Evolutionary conservation across 2,113 vertebrate species (phyloP), one percentile per base, ranked within the genome.

Genomic region (Hypomesus transpacificus): DNA sequence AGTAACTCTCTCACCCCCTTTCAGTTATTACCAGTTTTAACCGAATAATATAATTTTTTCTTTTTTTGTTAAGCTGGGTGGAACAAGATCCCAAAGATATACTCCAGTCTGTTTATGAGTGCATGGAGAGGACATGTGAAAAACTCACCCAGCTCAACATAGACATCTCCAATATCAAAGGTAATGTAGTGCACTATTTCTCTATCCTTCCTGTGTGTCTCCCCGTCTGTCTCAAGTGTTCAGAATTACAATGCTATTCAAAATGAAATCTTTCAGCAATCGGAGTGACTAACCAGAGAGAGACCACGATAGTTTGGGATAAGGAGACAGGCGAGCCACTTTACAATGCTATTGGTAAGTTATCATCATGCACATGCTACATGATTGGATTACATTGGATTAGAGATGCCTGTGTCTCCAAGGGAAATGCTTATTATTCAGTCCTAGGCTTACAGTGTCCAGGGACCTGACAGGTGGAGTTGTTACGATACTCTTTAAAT

Each of bases 301-400:
- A 99, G 90, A 99, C 97, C 66, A 99, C 97, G 0, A 89, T 99
- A 2, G 93, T 99, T 53, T 99, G 97, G 97, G 96, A 99, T 91
- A 98, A 95, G 85, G 89, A 91, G 72, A 98, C 96, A 0, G 97
- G 97, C 81, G 94, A 96, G 76, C 96, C 97, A 17, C 94, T 99
- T 75, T 97, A 98, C 86, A 96, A 98, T 81, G 97, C 97, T 22
- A 92, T 99, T 71, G 95, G 97, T 98, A 92, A 92, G 7, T 4
- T 51, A 66, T 8, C 6, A 63, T 28, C 31, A 31, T 63, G 5
- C 28, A 6, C 16, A 46, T 46, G 39, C 39, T 46, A 46, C 39
- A 2, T 1, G 39, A 46, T 46, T 46, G 9, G 39, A 46, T 46
- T 46, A 13, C 11, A 46, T 13, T 46, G 39, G 39, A 46, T 46